Evolutionary conservation across 2,888 invertebrate species (phyloP).

Genomic region (Brachyopa scutellaris): DNA sequence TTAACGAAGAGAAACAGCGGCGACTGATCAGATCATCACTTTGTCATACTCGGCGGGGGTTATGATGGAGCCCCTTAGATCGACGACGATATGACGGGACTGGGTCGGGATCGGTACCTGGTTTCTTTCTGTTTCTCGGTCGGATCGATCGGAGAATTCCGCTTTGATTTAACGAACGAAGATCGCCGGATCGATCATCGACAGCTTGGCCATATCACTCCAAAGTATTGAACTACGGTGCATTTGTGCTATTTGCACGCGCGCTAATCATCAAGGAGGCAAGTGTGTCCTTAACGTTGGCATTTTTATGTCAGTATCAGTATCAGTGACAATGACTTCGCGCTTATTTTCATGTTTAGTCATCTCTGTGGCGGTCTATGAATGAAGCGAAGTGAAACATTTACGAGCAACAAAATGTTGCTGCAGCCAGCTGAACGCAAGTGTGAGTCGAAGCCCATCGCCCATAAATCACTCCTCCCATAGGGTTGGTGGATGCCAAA

Average conservation of each 20-base stretch:
- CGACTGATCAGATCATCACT: constrained; percentile 75
- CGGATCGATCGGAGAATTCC: constrained; percentile 61
- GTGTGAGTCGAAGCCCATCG: constrained; percentile 52
- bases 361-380: constrained; percentile 2
- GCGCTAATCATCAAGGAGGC: constrained; percentile 58
- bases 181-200: constrained; percentile 43
- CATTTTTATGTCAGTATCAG: no score
- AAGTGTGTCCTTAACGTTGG: constrained; percentile 5
- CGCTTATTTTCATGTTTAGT: constrained; percentile 42
- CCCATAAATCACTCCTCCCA: constrained; percentile 67
- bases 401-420: constrained; percentile 55
- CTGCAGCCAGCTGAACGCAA: constrained; percentile 5
- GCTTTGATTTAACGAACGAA: constrained; percentile 64
- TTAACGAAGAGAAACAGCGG: constrained; percentile 74
- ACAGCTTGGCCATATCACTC: constrained; percentile 57
- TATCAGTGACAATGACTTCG: constrained; percentile 13
- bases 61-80: constrained; percentile 69
- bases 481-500: constrained; percentile 68
- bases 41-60: constrained; percentile 75
- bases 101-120: constrained; percentile 45
- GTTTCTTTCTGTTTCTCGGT: constrained; percentile 21
- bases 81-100: constrained; percentile 70
- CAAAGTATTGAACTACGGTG: constrained; percentile 64
- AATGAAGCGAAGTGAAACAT: constrained; percentile 13
- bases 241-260: constrained; percentile 67